Percentiles rank a stretch among this genome's conserved stretches.
These are phyloP conservation scores for Stenchaetothrips biformis DNA, from an alignment of 2,888 invertebrate species.

Conservation along the genomic window DNA sequence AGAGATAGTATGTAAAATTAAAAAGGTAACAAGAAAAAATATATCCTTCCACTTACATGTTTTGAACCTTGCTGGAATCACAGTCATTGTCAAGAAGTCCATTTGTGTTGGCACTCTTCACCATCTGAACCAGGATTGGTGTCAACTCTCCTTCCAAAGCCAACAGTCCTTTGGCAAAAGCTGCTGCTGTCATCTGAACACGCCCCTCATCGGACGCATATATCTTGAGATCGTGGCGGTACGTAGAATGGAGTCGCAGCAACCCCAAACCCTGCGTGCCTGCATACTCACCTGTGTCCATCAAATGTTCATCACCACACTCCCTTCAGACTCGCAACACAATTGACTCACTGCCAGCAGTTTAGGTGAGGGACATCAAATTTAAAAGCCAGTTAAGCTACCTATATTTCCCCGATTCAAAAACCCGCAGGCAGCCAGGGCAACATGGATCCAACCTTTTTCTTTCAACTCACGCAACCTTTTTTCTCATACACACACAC, in stretches of 20 bases:
- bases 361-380: neutral
- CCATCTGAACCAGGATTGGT: constrained; percentile 99
- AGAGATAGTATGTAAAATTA: constrained; percentile 5
- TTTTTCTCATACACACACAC: neutral
- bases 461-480: neutral
- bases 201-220: constrained; percentile 99
- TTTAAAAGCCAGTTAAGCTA: neutral
- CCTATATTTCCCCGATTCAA: neutral
- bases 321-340: constrained; percentile 19
- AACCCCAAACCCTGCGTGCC: constrained; percentile 94
- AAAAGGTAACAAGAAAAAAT: neutral
- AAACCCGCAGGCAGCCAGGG: constrained; percentile 3
- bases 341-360: constrained; percentile 16
- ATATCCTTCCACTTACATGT: constrained; percentile 62
- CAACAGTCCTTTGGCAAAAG: constrained; percentile 95
- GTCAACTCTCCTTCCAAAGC: constrained; percentile 97
- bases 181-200: constrained; percentile 99
- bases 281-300: constrained; percentile 65
- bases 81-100: constrained; percentile 97
- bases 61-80: constrained; percentile 91
- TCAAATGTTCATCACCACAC: constrained; percentile 15
- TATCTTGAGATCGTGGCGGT: constrained; percentile 97
- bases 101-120: constrained; percentile 98
- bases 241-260: constrained; percentile 92
- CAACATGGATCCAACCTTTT: neutral